Conservation (phyloP, 2,888 invertebrate genomes). For the Leucophenga montana region DNA sequence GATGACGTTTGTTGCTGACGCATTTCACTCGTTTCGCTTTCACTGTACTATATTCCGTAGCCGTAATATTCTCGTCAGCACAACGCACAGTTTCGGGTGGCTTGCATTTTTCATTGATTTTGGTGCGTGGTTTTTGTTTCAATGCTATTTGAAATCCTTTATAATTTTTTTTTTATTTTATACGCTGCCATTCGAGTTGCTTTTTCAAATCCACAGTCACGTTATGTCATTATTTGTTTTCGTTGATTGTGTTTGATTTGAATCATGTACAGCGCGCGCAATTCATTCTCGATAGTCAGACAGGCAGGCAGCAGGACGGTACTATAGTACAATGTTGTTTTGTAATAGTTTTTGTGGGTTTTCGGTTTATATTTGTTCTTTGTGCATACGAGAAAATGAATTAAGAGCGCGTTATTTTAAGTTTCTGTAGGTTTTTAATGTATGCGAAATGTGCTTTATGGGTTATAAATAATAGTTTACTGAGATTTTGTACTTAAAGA, state of each 20-base stretch:
- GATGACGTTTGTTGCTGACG: conserved; percentile 14
- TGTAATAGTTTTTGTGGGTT: neutral
- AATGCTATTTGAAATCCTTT: neutral
- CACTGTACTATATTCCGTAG: neutral
- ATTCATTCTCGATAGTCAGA: no score
- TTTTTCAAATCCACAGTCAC: conserved; percentile 38
- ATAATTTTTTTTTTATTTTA: conserved; percentile 8
- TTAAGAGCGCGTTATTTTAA: neutral
- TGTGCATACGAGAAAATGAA: neutral
- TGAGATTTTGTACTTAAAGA: no score
- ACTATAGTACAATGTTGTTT: neutral
- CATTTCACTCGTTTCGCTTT: conserved; percentile 1
- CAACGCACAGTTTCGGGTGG: neutral
- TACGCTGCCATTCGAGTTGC: neutral
- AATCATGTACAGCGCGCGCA: neutral
- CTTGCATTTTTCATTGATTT: conserved; percentile 12
- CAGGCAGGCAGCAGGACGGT: no score
- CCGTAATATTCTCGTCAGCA: neutral
- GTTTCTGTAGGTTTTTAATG: neutral
- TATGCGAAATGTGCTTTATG: no score
- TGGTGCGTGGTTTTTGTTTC: neutral
- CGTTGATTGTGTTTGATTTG: conserved; percentile 66
- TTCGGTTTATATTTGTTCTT: conserved; percentile 6
- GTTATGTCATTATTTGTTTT: conserved; percentile 67
- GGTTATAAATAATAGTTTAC: no score